Percentiles rank a stretch among this genome's conserved stretches.
These are phyloP conservation scores for Poliocrania exsul DNA, from an alignment of 2,797 vertebrate species.

Conservation along the genomic window DNA sequence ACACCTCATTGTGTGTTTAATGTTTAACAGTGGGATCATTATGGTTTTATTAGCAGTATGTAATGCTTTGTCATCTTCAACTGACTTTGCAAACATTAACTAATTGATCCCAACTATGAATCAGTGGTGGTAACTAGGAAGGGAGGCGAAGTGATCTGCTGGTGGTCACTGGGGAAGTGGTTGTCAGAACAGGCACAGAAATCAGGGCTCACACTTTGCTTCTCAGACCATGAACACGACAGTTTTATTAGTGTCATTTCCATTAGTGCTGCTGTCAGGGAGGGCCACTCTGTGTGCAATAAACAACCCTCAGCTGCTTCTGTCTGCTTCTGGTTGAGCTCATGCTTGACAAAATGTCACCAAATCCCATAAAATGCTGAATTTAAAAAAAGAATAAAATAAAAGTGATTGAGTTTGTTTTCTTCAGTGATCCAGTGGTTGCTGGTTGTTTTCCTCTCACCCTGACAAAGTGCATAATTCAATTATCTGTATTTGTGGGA, in stretches of 20 bases:
- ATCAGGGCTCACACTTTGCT: not conserved
- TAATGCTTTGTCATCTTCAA: constrained; percentile 42
- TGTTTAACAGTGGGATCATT: constrained; percentile 57
- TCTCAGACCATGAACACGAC: not conserved
- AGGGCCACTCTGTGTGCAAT: not conserved
- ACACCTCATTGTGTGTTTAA: constrained; percentile 26
- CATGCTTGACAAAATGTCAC: not conserved
- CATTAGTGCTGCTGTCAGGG: not conserved
- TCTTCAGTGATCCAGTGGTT: not conserved
- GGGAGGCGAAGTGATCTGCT: not conserved
- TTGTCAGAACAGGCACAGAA: not conserved
- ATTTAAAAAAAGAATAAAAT: not conserved
- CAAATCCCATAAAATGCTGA: not conserved
- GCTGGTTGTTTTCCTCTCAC: not conserved
- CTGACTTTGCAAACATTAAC: constrained; percentile 58
- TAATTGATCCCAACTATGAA: constrained; percentile 5
- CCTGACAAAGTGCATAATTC: not conserved
- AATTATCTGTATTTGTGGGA: not conserved
- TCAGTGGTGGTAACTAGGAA: not conserved
- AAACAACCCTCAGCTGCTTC: not conserved
- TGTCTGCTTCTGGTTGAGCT: not conserved
- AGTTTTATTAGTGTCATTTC: not conserved
- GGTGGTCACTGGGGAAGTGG: not conserved
- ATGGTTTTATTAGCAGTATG: constrained; percentile 41
- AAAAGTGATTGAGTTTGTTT: not conserved